Conservation (phyloP, 2,113 vertebrate species). For the Piaya cayana region DNA sequence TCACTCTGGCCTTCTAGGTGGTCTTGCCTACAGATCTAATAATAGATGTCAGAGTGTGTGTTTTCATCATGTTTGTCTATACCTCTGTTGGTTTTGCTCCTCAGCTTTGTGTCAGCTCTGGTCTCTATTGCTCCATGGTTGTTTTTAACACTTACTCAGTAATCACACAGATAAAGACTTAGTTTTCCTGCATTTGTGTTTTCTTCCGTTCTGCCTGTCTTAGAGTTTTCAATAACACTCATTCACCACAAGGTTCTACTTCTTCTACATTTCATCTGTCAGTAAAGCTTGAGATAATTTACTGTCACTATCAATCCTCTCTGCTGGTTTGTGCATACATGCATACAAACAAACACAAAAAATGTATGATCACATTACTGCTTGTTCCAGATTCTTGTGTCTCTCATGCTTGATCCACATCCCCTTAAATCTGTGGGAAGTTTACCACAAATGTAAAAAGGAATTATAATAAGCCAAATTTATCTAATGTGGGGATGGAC, state of each 20-base stretch:
- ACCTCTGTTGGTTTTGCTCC: slow-evolving; percentile 32
- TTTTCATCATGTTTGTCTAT: slow-evolving; percentile 26
- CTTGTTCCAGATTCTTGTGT: background rate
- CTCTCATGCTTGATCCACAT: background rate
- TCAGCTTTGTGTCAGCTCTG: slow-evolving; percentile 11
- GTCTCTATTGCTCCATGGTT: slow-evolving; percentile 1
- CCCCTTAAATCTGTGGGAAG: background rate
- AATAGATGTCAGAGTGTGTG: slow-evolving; percentile 34
- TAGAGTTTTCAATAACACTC: slow-evolving; percentile 9
- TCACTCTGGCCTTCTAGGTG: slow-evolving; percentile 60
- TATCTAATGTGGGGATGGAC: background rate
- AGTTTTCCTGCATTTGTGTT: slow-evolving; percentile 39
- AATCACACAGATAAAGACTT: background rate
- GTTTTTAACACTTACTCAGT: slow-evolving; percentile 1
- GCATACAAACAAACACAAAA: background rate
- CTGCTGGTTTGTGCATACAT: background rate
- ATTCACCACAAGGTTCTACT: slow-evolving; percentile 8
- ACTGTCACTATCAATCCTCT: background rate
- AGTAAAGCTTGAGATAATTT: background rate
- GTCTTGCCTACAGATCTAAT: slow-evolving; percentile 44
- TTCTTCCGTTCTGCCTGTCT: slow-evolving; percentile 13
- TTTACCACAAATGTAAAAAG: background rate
- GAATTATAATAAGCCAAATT: background rate
- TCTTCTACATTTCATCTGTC: slow-evolving; percentile 10
- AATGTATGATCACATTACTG: background rate